A percentile compares a stretch with the other conserved stretches of the same genome.
These are phyloP conservation scores for Tenthredo notha DNA, from an alignment of 2,888 invertebrate genomes.

Conservation along the genomic window DNA sequence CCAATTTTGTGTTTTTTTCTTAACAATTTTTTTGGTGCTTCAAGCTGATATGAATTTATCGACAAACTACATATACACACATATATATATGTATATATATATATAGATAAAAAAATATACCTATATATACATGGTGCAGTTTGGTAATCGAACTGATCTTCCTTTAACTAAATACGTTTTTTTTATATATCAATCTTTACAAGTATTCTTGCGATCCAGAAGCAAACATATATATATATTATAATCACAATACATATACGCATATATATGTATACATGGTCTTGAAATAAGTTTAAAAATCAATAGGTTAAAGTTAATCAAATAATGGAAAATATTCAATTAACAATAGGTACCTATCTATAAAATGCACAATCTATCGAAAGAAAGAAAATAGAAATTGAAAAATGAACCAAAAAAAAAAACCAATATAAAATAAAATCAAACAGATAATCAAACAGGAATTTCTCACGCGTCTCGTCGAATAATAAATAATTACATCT, in stretches of 20 bases:
- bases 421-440: not conserved
- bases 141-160: constrained; percentile 17
- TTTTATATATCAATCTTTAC: constrained; percentile 43
- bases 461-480: not conserved
- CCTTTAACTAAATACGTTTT: constrained; percentile 15
- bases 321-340: not conserved
- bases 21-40: constrained; percentile 2
- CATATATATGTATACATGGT: not conserved
- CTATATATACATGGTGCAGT: not conserved
- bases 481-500: not conserved
- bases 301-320: not conserved
- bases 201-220: constrained; percentile 32
- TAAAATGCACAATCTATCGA: not conserved
- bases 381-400: not conserved
- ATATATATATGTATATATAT: not conserved
- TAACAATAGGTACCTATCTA: too few species aligned
- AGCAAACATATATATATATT: constrained; percentile 4
- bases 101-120: too few species aligned
- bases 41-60: constrained; percentile 4
- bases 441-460: constrained; percentile 25
- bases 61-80: not conserved
- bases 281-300: not conserved
- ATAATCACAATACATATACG: not conserved
- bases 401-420: too few species aligned
- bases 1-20: too few species aligned